Conservation (phyloP, 2,113 vertebrate genomes). For the Pteruthius melanotis region DNA sequence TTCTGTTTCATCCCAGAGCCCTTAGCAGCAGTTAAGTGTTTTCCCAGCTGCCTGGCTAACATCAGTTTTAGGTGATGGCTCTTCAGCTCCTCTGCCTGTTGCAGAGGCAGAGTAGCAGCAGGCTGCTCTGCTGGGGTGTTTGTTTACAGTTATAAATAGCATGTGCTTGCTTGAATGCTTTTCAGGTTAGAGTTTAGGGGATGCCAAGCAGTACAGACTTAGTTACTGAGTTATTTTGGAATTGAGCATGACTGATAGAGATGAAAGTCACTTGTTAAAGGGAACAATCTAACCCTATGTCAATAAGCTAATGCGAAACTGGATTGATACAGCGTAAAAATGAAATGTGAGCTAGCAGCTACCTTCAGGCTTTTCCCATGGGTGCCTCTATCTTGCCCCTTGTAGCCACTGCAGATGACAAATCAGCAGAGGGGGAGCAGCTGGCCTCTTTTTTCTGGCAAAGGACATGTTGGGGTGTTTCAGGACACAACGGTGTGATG, state of each 20-base stretch:
- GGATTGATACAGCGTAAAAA: not conserved
- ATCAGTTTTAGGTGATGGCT: not conserved
- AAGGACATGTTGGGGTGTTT: not conserved
- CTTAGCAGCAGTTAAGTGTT: not conserved
- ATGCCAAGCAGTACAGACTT: not conserved
- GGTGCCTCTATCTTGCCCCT: not conserved
- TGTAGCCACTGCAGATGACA: not conserved
- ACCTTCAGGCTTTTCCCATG: not conserved
- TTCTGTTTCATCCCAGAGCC: not conserved
- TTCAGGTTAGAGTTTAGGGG: not conserved
- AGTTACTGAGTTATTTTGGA: not conserved
- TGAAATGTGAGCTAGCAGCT: not conserved
- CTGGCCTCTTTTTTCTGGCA: not conserved
- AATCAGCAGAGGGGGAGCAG: not conserved
- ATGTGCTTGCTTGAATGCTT: not conserved
- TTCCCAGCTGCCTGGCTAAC: not conserved
- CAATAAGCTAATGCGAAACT: not conserved
- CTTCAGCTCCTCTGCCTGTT: not conserved
- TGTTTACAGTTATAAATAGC: not conserved
- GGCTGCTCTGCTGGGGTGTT: not conserved
- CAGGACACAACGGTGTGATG: not conserved
- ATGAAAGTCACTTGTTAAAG: not conserved
- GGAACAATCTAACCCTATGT: fast-evolving
- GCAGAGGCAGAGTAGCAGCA: not conserved
- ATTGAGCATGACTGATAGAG: not conserved